Percentiles rank a stretch among this genome's conserved stretches.
Evolutionary conservation across 92 coral and sea anemone species (phyloP).

Genomic region (Phenganax marumi): DNA sequence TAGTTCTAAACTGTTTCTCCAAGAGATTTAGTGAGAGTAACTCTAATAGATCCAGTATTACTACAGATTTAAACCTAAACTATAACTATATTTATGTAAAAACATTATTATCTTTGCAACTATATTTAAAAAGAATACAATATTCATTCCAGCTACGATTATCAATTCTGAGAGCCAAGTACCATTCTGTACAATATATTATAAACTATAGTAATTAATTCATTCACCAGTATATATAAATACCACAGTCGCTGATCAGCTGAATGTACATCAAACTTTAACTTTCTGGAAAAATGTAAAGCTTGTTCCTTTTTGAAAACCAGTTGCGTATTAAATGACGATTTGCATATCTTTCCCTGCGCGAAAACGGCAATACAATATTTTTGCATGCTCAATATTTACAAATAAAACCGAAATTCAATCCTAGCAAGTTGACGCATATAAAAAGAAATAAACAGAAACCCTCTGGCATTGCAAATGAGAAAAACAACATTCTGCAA

Average conservation of each 20-base stretch:
- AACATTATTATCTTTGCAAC: not conserved
- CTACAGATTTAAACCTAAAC: too few relatives aligned
- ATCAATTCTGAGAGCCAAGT: not conserved
- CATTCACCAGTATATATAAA: not conserved
- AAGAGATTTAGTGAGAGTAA: too few relatives aligned
- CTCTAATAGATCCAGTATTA: too few relatives aligned
- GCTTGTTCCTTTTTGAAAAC: not conserved
- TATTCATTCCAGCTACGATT: not conserved
- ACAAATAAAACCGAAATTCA: not conserved
- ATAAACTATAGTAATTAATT: conserved; percentile 7
- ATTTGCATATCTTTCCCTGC: too few relatives aligned
- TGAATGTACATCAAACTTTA: not conserved
- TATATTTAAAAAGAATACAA: conserved; percentile 18
- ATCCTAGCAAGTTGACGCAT: not conserved
- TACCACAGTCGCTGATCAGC: not conserved
- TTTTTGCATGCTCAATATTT: not conserved
- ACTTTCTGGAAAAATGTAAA: not conserved
- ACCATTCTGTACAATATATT: conserved; percentile 17
- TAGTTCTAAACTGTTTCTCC: too few relatives aligned
- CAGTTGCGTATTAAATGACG: not conserved
- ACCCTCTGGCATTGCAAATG: not conserved
- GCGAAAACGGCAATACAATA: not conserved
- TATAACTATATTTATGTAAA: not conserved
- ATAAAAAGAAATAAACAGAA: not conserved
- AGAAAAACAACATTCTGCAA: not conserved